phyloP scores from a whole-genome alignment of 2,113 vertebrate species.

The Dicentrarchus labrax region DNA sequence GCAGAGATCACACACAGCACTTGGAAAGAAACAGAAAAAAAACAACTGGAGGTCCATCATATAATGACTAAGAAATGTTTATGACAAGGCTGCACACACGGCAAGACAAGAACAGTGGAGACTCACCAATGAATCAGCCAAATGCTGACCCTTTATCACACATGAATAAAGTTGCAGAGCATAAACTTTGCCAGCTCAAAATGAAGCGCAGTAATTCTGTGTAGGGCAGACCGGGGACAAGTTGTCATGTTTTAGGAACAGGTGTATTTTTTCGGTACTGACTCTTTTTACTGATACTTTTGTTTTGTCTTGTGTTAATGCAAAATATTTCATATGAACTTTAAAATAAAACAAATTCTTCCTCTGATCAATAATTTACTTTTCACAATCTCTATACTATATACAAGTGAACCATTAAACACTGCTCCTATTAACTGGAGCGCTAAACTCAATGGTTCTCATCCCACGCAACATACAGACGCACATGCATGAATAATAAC shows the following conservation, averaged over 20 bases:
- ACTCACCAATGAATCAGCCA: neutral
- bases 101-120: neutral
- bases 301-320: no score
- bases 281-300: no score
- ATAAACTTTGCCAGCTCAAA: neutral
- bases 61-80: neutral
- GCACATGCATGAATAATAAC: neutral
- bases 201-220: neutral
- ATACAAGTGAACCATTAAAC: neutral
- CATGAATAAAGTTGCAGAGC: neutral
- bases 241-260: no score
- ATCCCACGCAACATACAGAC: neutral
- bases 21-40: neutral
- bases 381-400: neutral
- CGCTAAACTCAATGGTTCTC: neutral
- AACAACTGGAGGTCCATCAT: neutral
- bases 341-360: neutral
- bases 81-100: neutral
- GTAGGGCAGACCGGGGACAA: neutral
- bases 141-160: neutral
- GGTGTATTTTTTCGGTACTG: no score
- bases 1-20: neutral
- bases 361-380: neutral
- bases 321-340: no score
- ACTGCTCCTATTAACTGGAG: conserved; percentile 4